A percentile compares a stretch with the other conserved stretches of the same genome.
Evolutionary conservation across 2,888 invertebrate species (phyloP).

Genomic region (Pecten maximus): DNA sequence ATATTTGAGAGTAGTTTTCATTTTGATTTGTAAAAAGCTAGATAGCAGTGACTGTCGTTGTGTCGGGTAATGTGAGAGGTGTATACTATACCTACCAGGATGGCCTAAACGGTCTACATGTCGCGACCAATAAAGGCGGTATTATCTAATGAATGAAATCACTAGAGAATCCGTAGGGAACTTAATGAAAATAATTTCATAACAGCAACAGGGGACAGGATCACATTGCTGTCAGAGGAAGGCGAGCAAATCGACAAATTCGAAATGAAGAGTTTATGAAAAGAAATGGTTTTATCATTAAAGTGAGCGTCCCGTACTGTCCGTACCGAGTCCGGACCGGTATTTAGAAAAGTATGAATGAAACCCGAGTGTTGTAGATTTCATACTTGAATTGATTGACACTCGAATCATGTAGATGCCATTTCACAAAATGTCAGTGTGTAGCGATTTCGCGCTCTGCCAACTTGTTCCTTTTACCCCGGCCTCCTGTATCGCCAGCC

Average conservation of each 20-base stretch:
- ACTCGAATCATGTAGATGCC: conserved; percentile 32
- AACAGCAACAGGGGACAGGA: background rate
- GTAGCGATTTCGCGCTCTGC: conserved; percentile 27
- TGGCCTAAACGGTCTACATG: background rate
- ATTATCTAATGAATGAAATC: conserved; percentile 33
- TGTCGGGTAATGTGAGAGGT: background rate
- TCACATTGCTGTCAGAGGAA: conserved; percentile 1
- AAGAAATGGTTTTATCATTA: conserved; percentile 33
- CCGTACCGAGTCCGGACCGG: background rate
- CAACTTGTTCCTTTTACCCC: conserved; percentile 3
- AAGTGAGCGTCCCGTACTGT: conserved; percentile 18
- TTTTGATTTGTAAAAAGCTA: background rate
- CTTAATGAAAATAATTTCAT: conserved; percentile 35
- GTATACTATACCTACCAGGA: background rate
- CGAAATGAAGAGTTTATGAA: conserved; percentile 29
- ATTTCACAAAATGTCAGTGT: conserved; percentile 35
- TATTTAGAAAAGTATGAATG: conserved; percentile 29
- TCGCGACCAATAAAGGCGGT: background rate
- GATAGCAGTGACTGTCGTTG: background rate
- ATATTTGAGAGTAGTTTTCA: conserved; percentile 2
- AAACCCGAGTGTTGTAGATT: conserved; percentile 23
- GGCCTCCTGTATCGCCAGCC: conserved; percentile 21
- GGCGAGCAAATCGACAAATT: conserved; percentile 11
- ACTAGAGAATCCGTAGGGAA: background rate
- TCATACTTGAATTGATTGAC: conserved; percentile 35